Percentiles rank a stretch among this genome's conserved stretches.
Conservation (phyloP, 1,140 invertebrate species). For the Tetranychus urticae region DNA sequence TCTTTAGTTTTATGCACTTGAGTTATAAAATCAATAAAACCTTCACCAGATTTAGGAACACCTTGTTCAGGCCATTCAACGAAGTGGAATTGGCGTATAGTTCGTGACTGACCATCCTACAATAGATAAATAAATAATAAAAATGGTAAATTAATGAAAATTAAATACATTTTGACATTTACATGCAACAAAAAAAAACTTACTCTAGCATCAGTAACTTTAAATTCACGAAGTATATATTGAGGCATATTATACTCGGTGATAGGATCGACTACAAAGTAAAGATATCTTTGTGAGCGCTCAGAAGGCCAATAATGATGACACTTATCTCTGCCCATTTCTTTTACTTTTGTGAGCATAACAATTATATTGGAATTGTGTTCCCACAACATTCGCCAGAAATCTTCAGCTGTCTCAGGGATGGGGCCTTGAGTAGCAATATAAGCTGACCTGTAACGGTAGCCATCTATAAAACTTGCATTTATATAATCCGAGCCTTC, state of each 20-base stretch:
- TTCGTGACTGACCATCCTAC: constrained; percentile 78
- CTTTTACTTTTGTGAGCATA: constrained; percentile 90
- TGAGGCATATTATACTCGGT: constrained; percentile 99
- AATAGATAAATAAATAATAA: background rate
- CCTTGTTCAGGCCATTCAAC: constrained; percentile 93
- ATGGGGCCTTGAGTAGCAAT: constrained; percentile 95
- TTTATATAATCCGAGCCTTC: constrained; percentile 98
- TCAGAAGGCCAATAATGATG: constrained; percentile 98
- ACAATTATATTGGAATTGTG: constrained; percentile 98
- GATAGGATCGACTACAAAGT: constrained; percentile 93
- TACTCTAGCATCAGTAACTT: constrained; percentile 41
- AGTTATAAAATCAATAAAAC: constrained; percentile 92
- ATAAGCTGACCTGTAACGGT: constrained; percentile 62
- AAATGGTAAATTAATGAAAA: background rate
- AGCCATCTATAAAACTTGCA: constrained; percentile 84
- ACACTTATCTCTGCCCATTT: constrained; percentile 94
- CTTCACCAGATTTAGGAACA: constrained; percentile 88
- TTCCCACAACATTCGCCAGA: constrained; percentile 99
- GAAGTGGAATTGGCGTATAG: constrained; percentile 94
- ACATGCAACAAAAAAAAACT: constrained; percentile 5
- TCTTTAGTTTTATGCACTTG: constrained; percentile 99
- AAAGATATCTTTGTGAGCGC: constrained; percentile 67
- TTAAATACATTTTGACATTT: background rate
- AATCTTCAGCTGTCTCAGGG: constrained; percentile 83
- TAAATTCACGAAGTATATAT: constrained; percentile 94